Evolutionary conservation across 2,113 vertebrate genomes (phyloP), one percentile per base, ranked within the genome.

Genomic region (Petroica traversi): DNA sequence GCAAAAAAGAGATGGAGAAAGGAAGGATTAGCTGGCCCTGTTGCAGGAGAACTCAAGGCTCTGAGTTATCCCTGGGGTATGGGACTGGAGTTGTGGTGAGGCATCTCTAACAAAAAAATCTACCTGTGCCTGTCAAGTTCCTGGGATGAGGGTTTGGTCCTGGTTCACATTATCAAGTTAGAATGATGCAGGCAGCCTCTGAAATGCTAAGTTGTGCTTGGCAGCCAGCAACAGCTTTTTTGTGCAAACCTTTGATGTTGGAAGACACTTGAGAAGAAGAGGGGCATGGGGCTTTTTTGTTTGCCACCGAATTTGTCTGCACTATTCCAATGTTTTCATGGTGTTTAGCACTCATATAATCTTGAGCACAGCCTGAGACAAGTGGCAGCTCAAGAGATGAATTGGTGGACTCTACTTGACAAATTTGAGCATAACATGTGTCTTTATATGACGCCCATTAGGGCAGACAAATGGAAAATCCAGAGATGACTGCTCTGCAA

Each of bases 391-490:
- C 0, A 1, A 15, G 84, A 92, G 80, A 86, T 94, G 87, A 85
- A 85, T 62, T 76, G 49, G 69, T 71, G 85, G 85, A 71, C 77
- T 86, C 92, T 75, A 59, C 82, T 63, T 88, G 95, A 92, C 86
- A 95, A 88, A 95, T 89, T 55, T 59, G 92, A 95, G 83, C 61
- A 3, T 81, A 77, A 90, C 14, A 4, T 83, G 36, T 74, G 77
- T 88, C 72, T 93, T 96, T 91, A 43, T 88, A 72, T 78, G 3
- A 1, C 64, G 51, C 78, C 92, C 85, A 89, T 95, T 97, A 95
- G 59, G 51, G 85, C 77, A 94, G 78, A 80, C 71, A 92, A 93
- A 93, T 85, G 87, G 75, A 81, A 94, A 96, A 92, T 82, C 58
- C 41, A 40, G 85, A 92, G 71, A 73, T 90, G 88, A 75, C 64